phyloP scores from a whole-genome alignment of 2,113 vertebrate species.

The Thunnus maccoyii region DNA sequence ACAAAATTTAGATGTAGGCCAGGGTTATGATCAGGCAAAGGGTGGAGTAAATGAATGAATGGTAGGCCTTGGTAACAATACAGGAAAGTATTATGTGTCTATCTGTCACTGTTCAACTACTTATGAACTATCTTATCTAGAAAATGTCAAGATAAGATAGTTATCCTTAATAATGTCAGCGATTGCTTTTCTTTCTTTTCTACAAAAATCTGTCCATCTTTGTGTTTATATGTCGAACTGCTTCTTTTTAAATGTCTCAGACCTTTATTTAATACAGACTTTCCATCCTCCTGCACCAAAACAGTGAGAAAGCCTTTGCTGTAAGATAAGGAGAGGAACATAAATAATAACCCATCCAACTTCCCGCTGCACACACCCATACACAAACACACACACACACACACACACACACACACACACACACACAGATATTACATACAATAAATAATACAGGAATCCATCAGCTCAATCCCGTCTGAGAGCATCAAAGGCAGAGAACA shows the following conservation, averaged over 20 bases:
- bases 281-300: neutral
- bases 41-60: too few relatives aligned
- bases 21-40: too few relatives aligned
- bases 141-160: too few relatives aligned
- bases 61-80: too few relatives aligned
- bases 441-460: conserved; percentile 17
- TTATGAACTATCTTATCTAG: too few relatives aligned
- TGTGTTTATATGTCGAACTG: neutral
- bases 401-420: neutral
- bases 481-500: conserved; percentile 30
- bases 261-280: neutral
- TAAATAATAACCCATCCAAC: neutral
- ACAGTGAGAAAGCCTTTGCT: neutral
- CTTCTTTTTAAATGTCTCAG: neutral
- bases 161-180: too few relatives aligned
- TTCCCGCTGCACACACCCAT: neutral
- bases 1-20: too few relatives aligned
- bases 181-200: neutral
- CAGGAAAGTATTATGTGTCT: neutral
- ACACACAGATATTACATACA: neutral
- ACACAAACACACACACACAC: neutral
- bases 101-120: too few relatives aligned
- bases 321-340: neutral
- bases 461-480: conserved; percentile 13
- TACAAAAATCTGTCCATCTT: neutral